Base-by-base conservation (phyloP, 2,113 vertebrate genomes). In the Periophthalmodon schlosseri region DNA sequence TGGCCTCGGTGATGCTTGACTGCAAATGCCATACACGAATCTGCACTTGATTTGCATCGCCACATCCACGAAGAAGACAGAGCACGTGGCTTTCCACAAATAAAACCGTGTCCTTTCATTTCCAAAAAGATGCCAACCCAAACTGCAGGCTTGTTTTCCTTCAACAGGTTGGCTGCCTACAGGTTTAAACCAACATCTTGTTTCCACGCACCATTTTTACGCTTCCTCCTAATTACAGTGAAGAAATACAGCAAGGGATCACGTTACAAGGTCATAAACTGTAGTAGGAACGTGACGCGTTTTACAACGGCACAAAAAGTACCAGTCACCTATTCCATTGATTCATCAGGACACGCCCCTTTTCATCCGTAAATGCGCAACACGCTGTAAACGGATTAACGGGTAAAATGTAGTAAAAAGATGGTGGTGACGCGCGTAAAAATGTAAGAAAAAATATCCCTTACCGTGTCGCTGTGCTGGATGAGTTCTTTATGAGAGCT, bases 381-480 rank as follows among this genome's bases (percentile, higher is more conserved):
- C 10, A 44, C 7, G 10, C 39, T 44, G 8, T 44, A 44, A 10
- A 5, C 8, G 16, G n/a, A 12, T 2, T 18, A 8, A 20, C 18
- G 15, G 16, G 0, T 18, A 52, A 18, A 20, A 7, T 6, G 15
- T 5, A 52, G 6, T 18, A 52, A 20, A 52, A 5, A 1, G 0
- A 4, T 44, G 39, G 15, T 6, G 1, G 5, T 52, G 20, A 52
- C 1, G 18, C 0, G 4, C 6, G 5, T 16, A 54, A 18, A 28
- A 54, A 20, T 20, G 50, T 2, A 0, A 23, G 4, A 0, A 5
- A 1, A 0, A 3, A 13, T 0, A 11, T 18, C 18, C 50, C 79
- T 82, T 88, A 89, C 90, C 85, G 84, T 88, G 11, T 60, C 21
- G 33, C 1, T 74, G 75, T 4, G 4, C 61, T 68, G 46, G 39